These are phyloP conservation scores for Rhinoraja longicauda DNA, from an alignment of 2,797 vertebrate genomes.

Conservation along the genomic window DNA sequence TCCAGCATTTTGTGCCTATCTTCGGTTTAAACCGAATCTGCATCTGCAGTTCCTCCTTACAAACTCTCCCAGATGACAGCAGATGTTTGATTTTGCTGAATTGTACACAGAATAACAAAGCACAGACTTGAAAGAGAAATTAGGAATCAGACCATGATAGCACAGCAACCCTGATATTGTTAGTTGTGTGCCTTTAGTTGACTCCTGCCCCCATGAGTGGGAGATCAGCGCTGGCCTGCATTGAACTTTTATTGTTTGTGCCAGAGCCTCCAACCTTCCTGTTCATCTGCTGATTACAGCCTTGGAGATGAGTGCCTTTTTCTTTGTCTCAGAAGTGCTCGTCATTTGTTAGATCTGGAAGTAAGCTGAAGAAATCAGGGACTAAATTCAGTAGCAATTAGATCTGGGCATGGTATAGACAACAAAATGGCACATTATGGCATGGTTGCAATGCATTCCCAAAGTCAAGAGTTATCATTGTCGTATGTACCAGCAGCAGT, in stretches of 20 bases:
- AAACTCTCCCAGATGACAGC: not conserved
- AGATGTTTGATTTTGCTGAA: not conserved
- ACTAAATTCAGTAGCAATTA: not conserved
- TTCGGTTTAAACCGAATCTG: too few relatives aligned
- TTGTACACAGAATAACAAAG: not conserved
- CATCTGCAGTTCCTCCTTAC: too few relatives aligned
- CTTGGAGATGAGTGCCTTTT: not conserved
- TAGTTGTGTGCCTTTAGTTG: not conserved
- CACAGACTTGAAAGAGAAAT: too few relatives aligned
- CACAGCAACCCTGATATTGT: not conserved
- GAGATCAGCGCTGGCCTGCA: not conserved
- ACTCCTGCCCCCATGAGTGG: not conserved
- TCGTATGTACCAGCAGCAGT: too few relatives aligned
- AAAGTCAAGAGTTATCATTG: too few relatives aligned
- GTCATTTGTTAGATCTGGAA: not conserved
- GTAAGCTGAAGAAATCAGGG: not conserved
- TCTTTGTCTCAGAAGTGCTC: not conserved
- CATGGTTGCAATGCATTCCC: too few relatives aligned
- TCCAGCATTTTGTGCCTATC: too few relatives aligned
- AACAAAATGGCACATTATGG: not conserved
- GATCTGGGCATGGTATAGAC: not conserved
- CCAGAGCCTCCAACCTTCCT: not conserved
- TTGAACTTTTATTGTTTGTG: not conserved
- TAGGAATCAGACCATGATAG: not conserved
- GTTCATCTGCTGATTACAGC: not conserved